Percentiles rank a stretch among this genome's conserved stretches.
These are phyloP conservation scores for Tichodroma muraria DNA, from an alignment of 2,113 vertebrate genomes.

Conservation along the genomic window DNA sequence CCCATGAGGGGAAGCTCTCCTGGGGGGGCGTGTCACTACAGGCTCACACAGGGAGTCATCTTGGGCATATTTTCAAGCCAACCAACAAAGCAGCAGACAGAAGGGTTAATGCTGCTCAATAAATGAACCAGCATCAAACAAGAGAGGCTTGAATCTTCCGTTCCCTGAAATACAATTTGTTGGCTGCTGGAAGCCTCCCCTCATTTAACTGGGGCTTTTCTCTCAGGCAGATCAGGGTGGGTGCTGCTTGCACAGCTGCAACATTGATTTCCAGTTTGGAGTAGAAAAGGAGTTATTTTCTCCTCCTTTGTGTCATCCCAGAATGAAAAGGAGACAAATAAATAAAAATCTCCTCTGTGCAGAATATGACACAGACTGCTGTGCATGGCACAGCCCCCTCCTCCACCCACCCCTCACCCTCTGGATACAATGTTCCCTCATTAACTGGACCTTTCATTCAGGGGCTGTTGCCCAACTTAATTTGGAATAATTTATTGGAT, in stretches of 20 bases:
- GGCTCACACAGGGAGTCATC: not conserved
- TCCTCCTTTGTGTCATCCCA: slow-evolving; percentile 22
- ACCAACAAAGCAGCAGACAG: not conserved
- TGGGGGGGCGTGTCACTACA: not conserved
- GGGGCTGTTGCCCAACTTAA: slow-evolving; percentile 1
- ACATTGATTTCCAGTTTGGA: not conserved
- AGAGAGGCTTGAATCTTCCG: not conserved
- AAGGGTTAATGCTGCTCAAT: slow-evolving; percentile 17
- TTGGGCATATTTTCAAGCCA: not conserved
- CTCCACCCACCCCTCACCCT: not conserved
- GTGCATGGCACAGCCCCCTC: not conserved
- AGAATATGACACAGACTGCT: not conserved
- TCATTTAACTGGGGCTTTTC: not conserved
- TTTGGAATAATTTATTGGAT: slow-evolving; percentile 16
- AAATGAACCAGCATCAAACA: not conserved
- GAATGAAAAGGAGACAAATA: slow-evolving; percentile 13
- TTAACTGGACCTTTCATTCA: slow-evolving; percentile 15
- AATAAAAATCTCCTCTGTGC: slow-evolving; percentile 15
- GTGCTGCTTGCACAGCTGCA: slow-evolving; percentile 40
- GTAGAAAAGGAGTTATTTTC: slow-evolving; percentile 23
- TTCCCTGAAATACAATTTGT: not conserved
- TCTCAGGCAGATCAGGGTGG: not conserved
- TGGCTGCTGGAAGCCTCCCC: not conserved
- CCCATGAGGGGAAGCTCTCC: accelerated
- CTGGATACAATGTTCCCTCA: not conserved